These are phyloP conservation scores for Hafferia zeledoni DNA, from an alignment of 2,797 vertebrate species.

Conservation along the genomic window DNA sequence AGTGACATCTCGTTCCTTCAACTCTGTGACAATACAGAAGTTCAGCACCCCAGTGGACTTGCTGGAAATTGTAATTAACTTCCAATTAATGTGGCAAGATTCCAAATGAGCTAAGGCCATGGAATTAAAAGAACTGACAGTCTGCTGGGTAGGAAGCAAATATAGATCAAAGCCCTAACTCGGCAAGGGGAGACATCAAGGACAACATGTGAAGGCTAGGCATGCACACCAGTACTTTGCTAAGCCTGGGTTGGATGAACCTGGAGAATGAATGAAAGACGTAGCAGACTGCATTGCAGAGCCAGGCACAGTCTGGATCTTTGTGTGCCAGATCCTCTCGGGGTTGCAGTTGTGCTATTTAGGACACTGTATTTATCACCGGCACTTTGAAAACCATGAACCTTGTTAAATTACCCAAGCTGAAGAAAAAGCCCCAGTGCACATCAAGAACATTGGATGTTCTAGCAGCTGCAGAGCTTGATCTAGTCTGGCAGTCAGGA, in stretches of 20 bases:
- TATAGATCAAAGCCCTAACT: conserved; percentile 26
- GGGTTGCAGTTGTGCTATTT: neutral
- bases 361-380: neutral
- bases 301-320: neutral
- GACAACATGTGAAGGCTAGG: neutral
- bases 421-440: neutral
- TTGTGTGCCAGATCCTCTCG: neutral
- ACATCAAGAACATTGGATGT: neutral
- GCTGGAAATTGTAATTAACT: conserved; percentile 38
- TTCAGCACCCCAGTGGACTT: conserved; percentile 10
- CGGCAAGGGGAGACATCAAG: neutral
- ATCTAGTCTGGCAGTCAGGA: neutral
- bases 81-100: conserved; percentile 12
- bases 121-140: neutral
- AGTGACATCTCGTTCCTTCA: neutral
- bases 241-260: neutral
- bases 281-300: neutral
- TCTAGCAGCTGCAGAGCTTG: neutral
- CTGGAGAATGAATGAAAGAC: neutral
- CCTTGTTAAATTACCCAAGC: neutral
- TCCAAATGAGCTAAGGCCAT: neutral
- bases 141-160: conserved; percentile 10
- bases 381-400: neutral
- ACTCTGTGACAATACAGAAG: neutral
- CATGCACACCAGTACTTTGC: neutral